These are phyloP conservation scores for Mamestra configurata DNA, from an alignment of 1,140 invertebrate species.

Conservation along the genomic window DNA sequence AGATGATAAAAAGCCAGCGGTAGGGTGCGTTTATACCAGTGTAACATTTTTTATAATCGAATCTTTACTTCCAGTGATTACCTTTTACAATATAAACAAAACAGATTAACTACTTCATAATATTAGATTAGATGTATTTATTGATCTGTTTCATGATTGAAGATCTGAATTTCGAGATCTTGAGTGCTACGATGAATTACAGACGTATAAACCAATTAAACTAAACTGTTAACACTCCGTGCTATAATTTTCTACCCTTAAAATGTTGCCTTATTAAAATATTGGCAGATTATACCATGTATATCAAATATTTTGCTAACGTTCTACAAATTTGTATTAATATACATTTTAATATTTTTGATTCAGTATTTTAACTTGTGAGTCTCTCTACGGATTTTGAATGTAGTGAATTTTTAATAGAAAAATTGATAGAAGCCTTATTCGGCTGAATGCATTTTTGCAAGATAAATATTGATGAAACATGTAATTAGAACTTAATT, in stretches of 20 bases:
- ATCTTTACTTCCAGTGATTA: no score
- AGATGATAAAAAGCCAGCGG: no score
- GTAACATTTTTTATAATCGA: no score
- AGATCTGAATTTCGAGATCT: neutral
- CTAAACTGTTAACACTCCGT: neutral
- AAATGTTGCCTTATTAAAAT: conserved; percentile 27
- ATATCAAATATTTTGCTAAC: conserved; percentile 28
- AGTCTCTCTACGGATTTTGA: conserved; percentile 26
- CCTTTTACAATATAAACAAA: no score
- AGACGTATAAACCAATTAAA: neutral
- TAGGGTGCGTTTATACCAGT: no score
- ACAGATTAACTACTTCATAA: no score
- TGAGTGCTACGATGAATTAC: no score
- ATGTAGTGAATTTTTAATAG: conserved; percentile 1
- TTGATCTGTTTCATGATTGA: no score
- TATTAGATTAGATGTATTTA: no score
- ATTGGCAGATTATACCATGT: neutral
- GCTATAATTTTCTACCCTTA: neutral
- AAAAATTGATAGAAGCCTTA: neutral
- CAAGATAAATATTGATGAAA: neutral
- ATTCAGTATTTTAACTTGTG: neutral
- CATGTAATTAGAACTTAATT: neutral
- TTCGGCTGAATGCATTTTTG: conserved; percentile 21
- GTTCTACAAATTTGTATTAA: conserved; percentile 15
- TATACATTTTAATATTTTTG: neutral